A percentile compares a stretch with the other conserved stretches of the same genome.
Conservation (phyloP, 2,113 vertebrate genomes). For the Pelmatolapia mariae region DNA sequence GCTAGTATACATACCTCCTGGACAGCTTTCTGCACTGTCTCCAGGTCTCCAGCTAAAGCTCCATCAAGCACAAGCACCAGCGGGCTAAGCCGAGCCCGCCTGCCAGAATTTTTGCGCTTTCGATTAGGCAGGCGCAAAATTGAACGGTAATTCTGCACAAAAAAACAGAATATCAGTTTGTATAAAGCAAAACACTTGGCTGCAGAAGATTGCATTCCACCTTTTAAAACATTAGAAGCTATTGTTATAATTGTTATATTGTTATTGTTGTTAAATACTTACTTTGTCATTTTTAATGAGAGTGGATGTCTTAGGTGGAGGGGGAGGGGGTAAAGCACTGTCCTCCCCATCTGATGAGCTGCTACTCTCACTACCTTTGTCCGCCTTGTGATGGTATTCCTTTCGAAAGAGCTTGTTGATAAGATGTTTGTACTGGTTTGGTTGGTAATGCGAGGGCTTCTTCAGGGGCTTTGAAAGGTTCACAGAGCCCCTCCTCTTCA, state of each 20-base stretch:
- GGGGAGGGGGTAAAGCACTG: neutral
- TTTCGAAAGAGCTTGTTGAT: constrained; percentile 80
- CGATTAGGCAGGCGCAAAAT: constrained; percentile 71
- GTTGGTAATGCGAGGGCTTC: constrained; percentile 59
- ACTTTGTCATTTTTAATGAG: constrained; percentile 41
- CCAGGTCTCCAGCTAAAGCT: constrained; percentile 83
- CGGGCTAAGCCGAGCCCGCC: constrained; percentile 78
- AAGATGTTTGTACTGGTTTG: constrained; percentile 83
- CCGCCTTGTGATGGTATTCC: constrained; percentile 8
- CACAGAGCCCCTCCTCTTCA: constrained; percentile 81
- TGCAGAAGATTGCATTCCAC: neutral
- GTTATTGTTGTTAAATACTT: neutral
- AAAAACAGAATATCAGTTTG: neutral
- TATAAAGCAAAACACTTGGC: neutral
- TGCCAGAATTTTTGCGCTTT: constrained; percentile 36
- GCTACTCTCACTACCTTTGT: constrained; percentile 45
- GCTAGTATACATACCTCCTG: constrained; percentile 68
- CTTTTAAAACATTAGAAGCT: neutral
- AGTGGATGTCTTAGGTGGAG: neutral
- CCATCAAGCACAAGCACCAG: constrained; percentile 86
- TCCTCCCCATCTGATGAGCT: constrained; percentile 73
- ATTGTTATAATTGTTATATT: neutral
- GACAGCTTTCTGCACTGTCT: constrained; percentile 81
- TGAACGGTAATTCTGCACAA: constrained; percentile 75
- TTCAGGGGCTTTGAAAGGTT: constrained; percentile 60